Evolutionary conservation across 2,888 invertebrate species (phyloP).

Genomic region (Sminthurides aquaticus): DNA sequence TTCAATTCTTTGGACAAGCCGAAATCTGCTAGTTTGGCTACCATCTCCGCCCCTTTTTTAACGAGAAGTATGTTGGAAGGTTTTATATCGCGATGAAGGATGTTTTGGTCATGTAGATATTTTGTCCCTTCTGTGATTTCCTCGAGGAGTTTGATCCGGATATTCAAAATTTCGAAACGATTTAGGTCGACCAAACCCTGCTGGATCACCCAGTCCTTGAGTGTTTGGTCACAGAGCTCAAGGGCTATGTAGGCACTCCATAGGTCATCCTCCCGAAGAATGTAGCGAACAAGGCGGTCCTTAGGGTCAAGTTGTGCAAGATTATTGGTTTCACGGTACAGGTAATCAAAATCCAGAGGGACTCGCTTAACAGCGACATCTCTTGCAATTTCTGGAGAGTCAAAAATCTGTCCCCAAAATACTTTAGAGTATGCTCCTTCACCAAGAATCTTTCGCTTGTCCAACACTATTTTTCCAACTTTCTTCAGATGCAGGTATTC

Average conservation of each 20-base stretch:
- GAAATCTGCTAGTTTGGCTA: not conserved
- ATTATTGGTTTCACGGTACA: too few relatives aligned
- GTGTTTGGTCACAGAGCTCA: not conserved
- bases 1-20: not conserved
- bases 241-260: not conserved
- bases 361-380: not conserved
- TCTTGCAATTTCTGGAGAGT: not conserved
- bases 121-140: not conserved
- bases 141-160: not conserved
- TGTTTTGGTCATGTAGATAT: not conserved
- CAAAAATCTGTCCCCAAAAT: not conserved
- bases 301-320: too few relatives aligned
- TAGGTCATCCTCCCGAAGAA: not conserved
- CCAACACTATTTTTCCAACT: not conserved
- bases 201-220: not conserved
- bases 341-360: too few relatives aligned
- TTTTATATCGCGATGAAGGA: not conserved
- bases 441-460: not conserved
- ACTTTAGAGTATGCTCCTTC: not conserved
- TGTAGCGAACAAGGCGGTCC: slow-evolving; percentile 1
- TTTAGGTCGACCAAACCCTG: not conserved
- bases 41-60: not conserved
- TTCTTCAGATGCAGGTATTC: not conserved
- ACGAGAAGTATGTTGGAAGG: not conserved
- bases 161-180: not conserved